Conservation (phyloP, 2,113 vertebrate species). For the Orycteropus afer region DNA sequence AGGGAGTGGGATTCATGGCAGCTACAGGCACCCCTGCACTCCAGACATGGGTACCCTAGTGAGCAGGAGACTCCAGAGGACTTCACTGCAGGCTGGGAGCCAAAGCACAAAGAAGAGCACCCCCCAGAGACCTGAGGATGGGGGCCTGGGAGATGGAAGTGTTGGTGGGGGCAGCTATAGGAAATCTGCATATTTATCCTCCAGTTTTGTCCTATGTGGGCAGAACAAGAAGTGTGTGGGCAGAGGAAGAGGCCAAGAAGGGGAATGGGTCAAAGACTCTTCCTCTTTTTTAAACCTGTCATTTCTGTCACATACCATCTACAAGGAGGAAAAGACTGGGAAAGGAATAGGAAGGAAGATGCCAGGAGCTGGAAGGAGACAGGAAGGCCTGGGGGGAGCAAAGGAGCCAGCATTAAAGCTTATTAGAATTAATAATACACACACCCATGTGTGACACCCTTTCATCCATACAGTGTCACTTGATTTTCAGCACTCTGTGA, state of each 20-base stretch:
- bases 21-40: not conserved
- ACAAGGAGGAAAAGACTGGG: not conserved
- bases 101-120: too few relatives aligned
- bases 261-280: not conserved
- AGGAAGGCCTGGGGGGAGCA: rapidly evolving
- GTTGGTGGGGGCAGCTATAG: too few relatives aligned
- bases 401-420: rapidly evolving
- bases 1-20: not conserved
- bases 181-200: not conserved
- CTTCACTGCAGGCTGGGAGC: rapidly evolving
- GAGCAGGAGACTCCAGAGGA: not conserved
- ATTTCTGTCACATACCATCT: not conserved
- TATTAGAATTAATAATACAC: not conserved
- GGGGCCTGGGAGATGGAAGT: not conserved
- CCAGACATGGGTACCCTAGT: too few relatives aligned
- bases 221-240: not conserved
- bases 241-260: not conserved
- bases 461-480: not conserved
- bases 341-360: not conserved
- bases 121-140: not conserved
- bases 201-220: not conserved
- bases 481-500: not conserved
- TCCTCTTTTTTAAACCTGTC: not conserved
- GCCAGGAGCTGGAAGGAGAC: not conserved
- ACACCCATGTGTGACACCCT: rapidly evolving